Percentiles rank a stretch among this genome's conserved stretches.
phyloP scores from a whole-genome alignment of 2,888 invertebrate genomes.

The Portevinia maculata region DNA sequence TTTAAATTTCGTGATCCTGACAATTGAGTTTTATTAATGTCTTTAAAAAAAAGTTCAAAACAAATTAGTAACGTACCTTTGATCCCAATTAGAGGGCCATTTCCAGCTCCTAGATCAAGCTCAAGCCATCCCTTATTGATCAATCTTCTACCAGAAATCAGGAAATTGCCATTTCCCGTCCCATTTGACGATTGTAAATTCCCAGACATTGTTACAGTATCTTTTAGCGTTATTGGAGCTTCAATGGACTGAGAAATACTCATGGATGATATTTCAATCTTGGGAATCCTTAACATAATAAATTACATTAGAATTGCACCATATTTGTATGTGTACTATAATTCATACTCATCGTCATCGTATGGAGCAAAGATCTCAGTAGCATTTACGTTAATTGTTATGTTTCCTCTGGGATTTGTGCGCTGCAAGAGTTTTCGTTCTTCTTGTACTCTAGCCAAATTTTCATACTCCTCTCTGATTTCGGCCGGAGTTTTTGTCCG shows the following conservation, averaged over 20 bases:
- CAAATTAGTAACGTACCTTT: constrained; percentile 83
- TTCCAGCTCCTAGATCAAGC: constrained; percentile 92
- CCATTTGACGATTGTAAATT: constrained; percentile 94
- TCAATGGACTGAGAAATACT: constrained; percentile 96
- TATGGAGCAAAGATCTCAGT: constrained; percentile 95
- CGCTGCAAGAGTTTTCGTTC: constrained; percentile 93
- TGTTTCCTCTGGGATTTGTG: constrained; percentile 95
- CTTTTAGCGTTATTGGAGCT: constrained; percentile 93
- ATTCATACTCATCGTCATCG: constrained; percentile 86
- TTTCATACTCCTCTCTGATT: constrained; percentile 98
- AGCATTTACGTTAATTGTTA: constrained; percentile 94
- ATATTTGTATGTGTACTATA: too few species aligned
- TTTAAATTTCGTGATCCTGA: constrained; percentile 88
- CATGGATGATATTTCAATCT: constrained; percentile 96
- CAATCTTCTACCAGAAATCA: constrained; percentile 89
- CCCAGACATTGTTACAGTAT: constrained; percentile 93
- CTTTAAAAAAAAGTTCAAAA: background rate
- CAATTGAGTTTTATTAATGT: background rate
- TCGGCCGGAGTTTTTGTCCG: constrained; percentile 96
- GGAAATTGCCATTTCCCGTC: constrained; percentile 88
- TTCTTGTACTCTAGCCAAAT: constrained; percentile 91
- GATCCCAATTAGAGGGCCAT: constrained; percentile 90
- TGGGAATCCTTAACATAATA: constrained; percentile 85
- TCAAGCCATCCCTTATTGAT: constrained; percentile 95
- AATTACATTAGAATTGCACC: constrained; percentile 66